Conservation (phyloP, 2,888 invertebrate genomes). For the Rhingia campestris region DNA sequence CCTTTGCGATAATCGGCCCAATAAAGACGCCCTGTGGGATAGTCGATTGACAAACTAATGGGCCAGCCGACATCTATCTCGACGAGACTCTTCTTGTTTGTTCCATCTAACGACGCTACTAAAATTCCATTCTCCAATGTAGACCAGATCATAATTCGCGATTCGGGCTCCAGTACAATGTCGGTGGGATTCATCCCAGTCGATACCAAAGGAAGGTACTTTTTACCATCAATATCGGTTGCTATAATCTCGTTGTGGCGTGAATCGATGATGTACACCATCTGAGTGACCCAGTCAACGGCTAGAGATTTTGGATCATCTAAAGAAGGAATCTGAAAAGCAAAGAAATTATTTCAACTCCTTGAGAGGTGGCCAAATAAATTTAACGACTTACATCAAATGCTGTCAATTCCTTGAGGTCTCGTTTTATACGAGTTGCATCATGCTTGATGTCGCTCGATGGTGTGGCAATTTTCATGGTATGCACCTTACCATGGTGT, state of each 20-base stretch:
- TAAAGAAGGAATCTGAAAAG: slow-evolving; percentile 83
- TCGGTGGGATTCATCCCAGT: slow-evolving; percentile 87
- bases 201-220: slow-evolving; percentile 80
- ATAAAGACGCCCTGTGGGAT: slow-evolving; percentile 89
- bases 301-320: slow-evolving; percentile 89
- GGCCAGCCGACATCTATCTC: slow-evolving; percentile 88
- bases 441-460: slow-evolving; percentile 77
- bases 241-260: slow-evolving; percentile 81
- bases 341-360: background rate
- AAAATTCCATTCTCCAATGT: slow-evolving; percentile 88
- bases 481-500: slow-evolving; percentile 82
- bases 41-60: slow-evolving; percentile 89
- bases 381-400: slow-evolving; percentile 78
- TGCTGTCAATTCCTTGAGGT: slow-evolving; percentile 80
- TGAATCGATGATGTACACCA: slow-evolving; percentile 88
- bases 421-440: slow-evolving; percentile 77
- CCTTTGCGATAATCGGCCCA: slow-evolving; percentile 92
- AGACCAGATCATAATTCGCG: slow-evolving; percentile 88
- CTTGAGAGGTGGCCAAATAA: too few relatives aligned
- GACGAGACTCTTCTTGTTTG: slow-evolving; percentile 84
- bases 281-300: slow-evolving; percentile 87
- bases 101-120: slow-evolving; percentile 87
- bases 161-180: slow-evolving; percentile 87
- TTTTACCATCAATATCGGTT: slow-evolving; percentile 81
- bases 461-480: slow-evolving; percentile 82